Conservation (phyloP, 2,113 vertebrate genomes). For the Myanophis thanlyinensis region DNA sequence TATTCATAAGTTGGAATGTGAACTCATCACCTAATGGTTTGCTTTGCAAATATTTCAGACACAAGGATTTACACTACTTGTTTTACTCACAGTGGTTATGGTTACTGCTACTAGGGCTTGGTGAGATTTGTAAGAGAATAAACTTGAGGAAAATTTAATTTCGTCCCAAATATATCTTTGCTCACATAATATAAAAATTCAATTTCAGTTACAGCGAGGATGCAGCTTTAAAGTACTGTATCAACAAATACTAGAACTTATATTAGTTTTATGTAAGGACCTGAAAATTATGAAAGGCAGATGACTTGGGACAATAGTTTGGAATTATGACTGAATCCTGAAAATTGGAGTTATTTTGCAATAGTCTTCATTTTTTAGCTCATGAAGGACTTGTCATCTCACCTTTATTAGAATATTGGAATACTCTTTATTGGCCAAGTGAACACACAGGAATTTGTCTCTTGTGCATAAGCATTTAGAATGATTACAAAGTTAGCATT, state of each 20-base stretch:
- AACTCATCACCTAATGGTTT: no score
- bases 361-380: neutral
- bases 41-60: neutral
- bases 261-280: neutral
- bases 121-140: neutral
- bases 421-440: no score
- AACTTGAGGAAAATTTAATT: neutral
- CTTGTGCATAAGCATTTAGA: no score
- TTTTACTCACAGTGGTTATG: neutral
- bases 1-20: no score
- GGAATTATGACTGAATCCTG: neutral
- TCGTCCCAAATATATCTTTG: neutral
- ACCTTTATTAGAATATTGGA: neutral
- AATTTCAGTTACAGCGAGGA: neutral
- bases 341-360: neutral
- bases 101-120: neutral
- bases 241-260: neutral
- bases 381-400: neutral
- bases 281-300: neutral
- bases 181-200: neutral
- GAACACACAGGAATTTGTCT: no score
- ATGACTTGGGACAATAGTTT: neutral
- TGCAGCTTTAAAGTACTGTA: neutral
- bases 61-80: neutral
- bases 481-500: neutral